Evolutionary conservation across 2,797 vertebrate species (phyloP).

Genomic region (Amblyraja radiata): DNA sequence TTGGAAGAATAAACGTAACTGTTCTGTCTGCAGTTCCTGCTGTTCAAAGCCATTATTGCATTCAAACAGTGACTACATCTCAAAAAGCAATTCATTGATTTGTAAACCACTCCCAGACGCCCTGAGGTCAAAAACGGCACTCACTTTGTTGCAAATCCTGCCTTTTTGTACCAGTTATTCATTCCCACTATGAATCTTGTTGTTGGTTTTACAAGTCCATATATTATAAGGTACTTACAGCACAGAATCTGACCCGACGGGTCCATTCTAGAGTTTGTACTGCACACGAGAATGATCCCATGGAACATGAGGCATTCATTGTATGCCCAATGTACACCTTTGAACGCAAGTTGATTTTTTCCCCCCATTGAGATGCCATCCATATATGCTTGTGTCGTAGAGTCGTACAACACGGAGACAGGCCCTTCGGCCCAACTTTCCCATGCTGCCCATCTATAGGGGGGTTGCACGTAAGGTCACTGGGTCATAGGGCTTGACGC

Average conservation of each 20-base stretch:
- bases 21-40: not conserved
- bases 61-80: not conserved
- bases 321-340: not conserved
- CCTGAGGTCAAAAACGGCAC: no score
- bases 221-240: not conserved
- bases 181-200: not conserved
- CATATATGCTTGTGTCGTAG: not conserved
- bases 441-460: no score
- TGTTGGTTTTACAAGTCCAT: not conserved
- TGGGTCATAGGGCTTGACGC: no score
- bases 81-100: not conserved
- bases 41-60: not conserved
- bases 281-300: not conserved
- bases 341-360: not conserved
- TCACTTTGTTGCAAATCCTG: no score
- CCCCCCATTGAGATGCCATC: not conserved
- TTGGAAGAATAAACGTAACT: not conserved
- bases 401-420: no score
- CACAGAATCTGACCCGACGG: not conserved
- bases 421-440: not conserved
- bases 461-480: no score
- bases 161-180: not conserved
- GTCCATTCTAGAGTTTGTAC: not conserved
- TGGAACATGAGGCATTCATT: not conserved
- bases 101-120: not conserved